A percentile compares a stretch with the other conserved stretches of the same genome.
Evolutionary conservation across 2,888 invertebrate genomes (phyloP).

Genomic region (Andrena praecox): DNA sequence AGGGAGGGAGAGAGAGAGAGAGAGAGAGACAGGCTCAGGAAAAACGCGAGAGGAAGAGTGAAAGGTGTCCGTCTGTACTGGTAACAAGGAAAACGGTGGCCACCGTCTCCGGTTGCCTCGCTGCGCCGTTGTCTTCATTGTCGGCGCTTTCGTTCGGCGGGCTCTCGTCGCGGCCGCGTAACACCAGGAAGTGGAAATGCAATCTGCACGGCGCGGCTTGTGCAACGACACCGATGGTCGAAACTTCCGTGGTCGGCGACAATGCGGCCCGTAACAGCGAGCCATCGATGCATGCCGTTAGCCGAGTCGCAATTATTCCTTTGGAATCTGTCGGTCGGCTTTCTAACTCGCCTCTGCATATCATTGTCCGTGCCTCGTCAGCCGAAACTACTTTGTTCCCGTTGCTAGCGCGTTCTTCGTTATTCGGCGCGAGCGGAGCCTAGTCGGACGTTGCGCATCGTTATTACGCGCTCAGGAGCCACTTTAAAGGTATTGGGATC

Average conservation of each 20-base stretch:
- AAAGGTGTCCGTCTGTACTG: constrained; percentile 24
- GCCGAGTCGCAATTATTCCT: constrained; percentile 37
- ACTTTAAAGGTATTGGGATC: neutral
- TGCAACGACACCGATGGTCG: constrained; percentile 63
- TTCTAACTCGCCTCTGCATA: constrained; percentile 27
- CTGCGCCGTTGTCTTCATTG: constrained; percentile 55
- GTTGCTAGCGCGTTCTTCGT: neutral
- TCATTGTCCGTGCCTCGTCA: neutral
- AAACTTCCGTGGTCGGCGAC: constrained; percentile 62
- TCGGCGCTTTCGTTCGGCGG: constrained; percentile 54
- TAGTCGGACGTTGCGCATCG: too few species aligned
- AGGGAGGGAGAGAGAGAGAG: constrained; percentile 3
- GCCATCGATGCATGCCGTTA: constrained; percentile 53
- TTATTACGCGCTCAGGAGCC: too few species aligned
- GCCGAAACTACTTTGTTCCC: neutral
- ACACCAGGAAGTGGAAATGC: constrained; percentile 76
- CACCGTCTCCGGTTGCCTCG: constrained; percentile 50
- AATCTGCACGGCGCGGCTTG: constrained; percentile 66
- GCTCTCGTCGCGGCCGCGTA: constrained; percentile 68
- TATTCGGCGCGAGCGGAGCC: too few species aligned
- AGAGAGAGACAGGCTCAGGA: constrained; percentile 16
- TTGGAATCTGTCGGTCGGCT: constrained; percentile 20
- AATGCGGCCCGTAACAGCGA: constrained; percentile 56
- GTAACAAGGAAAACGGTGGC: constrained; percentile 39
- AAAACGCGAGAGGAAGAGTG: constrained; percentile 19